Evolutionary conservation across 64 coral and sea anemone genomes (phyloP).

Genomic region (Porites lutea): DNA sequence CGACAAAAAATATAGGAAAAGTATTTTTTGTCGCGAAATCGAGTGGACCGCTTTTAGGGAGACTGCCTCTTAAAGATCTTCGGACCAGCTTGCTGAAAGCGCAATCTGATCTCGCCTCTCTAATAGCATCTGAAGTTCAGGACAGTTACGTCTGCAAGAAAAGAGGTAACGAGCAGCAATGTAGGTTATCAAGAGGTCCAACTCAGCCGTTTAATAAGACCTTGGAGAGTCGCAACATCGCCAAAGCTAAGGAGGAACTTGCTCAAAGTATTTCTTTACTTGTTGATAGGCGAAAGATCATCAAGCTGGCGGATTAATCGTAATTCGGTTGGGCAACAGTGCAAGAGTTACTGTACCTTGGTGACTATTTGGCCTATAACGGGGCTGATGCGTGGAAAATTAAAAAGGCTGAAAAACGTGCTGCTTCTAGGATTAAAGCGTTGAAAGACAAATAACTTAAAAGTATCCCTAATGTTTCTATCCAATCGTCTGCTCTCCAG

Average conservation of each 20-base stretch:
- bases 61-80: no score
- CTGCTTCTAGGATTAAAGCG: not conserved
- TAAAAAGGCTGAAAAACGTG: constrained; percentile 40
- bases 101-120: no score
- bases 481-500: not conserved
- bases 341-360: constrained; percentile 17
- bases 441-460: constrained; percentile 10
- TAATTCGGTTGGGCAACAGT: constrained; percentile 47
- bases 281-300: constrained; percentile 28
- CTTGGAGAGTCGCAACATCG: constrained; percentile 12
- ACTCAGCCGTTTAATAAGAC: not conserved
- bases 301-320: constrained; percentile 52
- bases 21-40: no score
- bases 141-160: no score
- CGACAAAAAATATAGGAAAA: no score
- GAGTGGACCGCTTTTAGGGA: no score
- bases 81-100: no score
- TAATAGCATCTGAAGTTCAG: no score
- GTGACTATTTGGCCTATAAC: constrained; percentile 52
- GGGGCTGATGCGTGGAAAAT: constrained; percentile 38
- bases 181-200: no score
- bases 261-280: constrained; percentile 37
- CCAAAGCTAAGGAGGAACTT: constrained; percentile 33
- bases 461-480: not conserved
- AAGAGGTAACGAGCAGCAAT: no score